Conservation (phyloP, 1,140 invertebrate genomes). For the Drosophila takahashii region DNA sequence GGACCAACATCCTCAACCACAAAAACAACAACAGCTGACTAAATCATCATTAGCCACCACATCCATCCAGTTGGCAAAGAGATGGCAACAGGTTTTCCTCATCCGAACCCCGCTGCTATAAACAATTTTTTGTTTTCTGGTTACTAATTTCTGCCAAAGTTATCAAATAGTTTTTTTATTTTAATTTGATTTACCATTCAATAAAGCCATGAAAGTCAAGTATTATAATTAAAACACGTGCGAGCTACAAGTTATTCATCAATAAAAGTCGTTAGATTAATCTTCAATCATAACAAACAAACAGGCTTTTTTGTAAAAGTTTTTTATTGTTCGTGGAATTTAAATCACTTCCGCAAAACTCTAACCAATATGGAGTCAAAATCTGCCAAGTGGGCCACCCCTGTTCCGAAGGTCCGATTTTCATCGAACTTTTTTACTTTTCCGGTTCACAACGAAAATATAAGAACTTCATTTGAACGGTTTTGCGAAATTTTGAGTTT, state of each 20-base stretch:
- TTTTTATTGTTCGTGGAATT: constrained; percentile 1
- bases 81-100: constrained; percentile 54
- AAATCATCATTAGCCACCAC: constrained; percentile 57
- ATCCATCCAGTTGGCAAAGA: constrained; percentile 31
- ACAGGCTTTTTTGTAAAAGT: neutral
- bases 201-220: neutral
- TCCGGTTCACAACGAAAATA: no score
- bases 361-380: no score
- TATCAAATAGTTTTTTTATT: neutral
- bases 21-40: constrained; percentile 42
- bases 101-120: constrained; percentile 4
- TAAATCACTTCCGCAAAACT: constrained; percentile 11
- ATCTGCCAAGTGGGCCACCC: no score
- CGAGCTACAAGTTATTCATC: neutral
- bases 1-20: constrained; percentile 47
- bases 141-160: constrained; percentile 2
- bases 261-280: neutral
- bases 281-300: neutral
- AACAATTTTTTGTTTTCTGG: constrained; percentile 14
- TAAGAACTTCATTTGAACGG: no score
- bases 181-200: neutral
- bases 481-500: no score
- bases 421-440: no score
- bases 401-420: no score
- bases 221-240: constrained; percentile 3